These are phyloP conservation scores for Ostrea edulis DNA, from an alignment of 1,140 invertebrate genomes.

Conservation along the genomic window DNA sequence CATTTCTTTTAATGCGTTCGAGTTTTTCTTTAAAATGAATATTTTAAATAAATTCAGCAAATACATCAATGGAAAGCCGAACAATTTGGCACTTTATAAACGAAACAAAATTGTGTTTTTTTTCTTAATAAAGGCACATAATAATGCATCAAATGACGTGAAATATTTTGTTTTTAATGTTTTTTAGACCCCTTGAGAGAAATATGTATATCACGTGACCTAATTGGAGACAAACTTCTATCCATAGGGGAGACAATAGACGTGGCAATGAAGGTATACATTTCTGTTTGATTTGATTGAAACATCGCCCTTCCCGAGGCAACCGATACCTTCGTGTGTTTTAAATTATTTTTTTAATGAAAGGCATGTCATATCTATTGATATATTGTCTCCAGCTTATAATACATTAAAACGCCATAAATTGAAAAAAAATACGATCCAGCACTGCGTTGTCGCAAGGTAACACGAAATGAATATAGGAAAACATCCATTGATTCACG, in stretches of 20 bases:
- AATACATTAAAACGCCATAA: not conserved
- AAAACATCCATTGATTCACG: not conserved
- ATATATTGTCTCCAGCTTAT: not conserved
- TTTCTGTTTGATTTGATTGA: not conserved
- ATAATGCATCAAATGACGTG: too few relatives aligned
- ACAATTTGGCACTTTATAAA: too few relatives aligned
- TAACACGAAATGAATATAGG: not conserved
- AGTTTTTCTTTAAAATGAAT: not conserved
- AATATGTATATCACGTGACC: not conserved
- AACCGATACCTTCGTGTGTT: slow-evolving; percentile 4
- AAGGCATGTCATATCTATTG: not conserved
- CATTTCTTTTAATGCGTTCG: not conserved
- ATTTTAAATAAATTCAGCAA: not conserved
- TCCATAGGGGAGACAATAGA: not conserved
- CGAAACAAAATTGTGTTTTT: too few relatives aligned
- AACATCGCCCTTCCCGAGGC: not conserved
- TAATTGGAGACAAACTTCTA: not conserved
- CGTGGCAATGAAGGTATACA: not conserved
- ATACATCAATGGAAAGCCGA: too few relatives aligned
- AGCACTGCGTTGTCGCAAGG: not conserved
- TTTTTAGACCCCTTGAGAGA: not conserved
- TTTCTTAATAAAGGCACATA: too few relatives aligned
- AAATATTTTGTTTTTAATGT: too few relatives aligned
- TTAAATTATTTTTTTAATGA: not conserved
- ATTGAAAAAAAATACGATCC: not conserved